Conservation (phyloP, 2,113 vertebrate species). For the Eudyptes chrysolophus region DNA sequence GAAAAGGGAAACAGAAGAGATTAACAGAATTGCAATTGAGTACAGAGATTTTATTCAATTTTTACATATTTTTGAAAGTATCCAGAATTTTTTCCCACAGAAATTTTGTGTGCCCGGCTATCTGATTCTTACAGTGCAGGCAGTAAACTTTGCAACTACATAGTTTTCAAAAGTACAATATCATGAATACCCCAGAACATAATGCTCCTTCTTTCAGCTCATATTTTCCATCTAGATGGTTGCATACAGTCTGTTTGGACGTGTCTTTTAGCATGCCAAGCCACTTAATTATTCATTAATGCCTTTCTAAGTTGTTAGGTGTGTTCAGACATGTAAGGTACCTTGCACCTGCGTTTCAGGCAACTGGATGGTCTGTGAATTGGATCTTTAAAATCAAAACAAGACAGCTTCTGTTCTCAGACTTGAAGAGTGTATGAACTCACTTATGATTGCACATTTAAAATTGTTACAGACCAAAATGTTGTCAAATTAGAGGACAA, state of each 20-base stretch:
- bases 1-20: neutral
- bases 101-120: neutral
- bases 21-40: neutral
- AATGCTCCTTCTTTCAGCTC: neutral
- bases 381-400: neutral
- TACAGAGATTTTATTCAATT: neutral
- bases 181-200: neutral
- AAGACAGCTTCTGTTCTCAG: neutral
- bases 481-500: neutral
- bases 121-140: neutral
- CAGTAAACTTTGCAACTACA: neutral
- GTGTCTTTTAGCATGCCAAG: neutral
- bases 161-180: neutral
- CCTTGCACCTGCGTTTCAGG: neutral
- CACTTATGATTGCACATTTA: neutral
- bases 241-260: neutral
- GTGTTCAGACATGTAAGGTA: neutral
- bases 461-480: neutral
- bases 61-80: neutral
- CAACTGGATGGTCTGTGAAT: neutral
- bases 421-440: neutral
- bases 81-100: neutral
- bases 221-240: neutral
- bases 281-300: neutral
- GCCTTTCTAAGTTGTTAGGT: neutral